phyloP scores from a whole-genome alignment of 2,888 invertebrate species.

The Dilophus febrilis region DNA sequence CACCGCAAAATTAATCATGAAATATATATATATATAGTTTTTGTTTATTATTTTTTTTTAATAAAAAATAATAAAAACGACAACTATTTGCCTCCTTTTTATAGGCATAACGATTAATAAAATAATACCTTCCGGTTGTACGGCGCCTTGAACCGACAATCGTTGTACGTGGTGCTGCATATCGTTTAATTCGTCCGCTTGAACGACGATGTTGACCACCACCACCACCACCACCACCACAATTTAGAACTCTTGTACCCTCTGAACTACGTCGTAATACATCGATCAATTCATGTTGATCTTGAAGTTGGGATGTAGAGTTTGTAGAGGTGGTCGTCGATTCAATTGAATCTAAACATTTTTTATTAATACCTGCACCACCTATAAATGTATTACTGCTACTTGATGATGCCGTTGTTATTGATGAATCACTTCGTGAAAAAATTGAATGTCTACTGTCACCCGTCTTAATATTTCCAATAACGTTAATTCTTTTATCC shows the following conservation, averaged over 20 bases:
- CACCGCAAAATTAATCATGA: no score
- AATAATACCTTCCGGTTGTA: conserved; percentile 32
- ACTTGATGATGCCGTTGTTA: conserved; percentile 27
- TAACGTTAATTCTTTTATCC: conserved; percentile 1
- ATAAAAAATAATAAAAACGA: no score
- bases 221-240: conserved; percentile 24
- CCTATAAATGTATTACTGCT: conserved; percentile 26
- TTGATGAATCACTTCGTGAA: conserved; percentile 29
- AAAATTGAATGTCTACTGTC: conserved; percentile 12
- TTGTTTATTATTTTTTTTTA: no score
- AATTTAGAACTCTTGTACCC: conserved; percentile 27
- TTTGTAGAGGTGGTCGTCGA: conserved; percentile 28
- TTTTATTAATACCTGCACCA: conserved; percentile 19
- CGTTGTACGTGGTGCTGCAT: conserved; percentile 27
- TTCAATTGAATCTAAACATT: conserved; percentile 22
- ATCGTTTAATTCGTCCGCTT: conserved; percentile 26
- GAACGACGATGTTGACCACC: conserved; percentile 20
- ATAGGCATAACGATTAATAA: no score
- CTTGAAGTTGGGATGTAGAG: conserved; percentile 28
- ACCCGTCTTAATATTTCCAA: conserved; percentile 1
- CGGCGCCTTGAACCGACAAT: conserved; percentile 28
- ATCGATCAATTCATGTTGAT: conserved; percentile 13
- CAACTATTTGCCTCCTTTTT: no score
- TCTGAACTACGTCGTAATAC: conserved; percentile 13
- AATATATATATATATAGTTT: no score